Evolutionary conservation across 2,797 vertebrate species (phyloP).

Genomic region (Phalloptychus januarius): DNA sequence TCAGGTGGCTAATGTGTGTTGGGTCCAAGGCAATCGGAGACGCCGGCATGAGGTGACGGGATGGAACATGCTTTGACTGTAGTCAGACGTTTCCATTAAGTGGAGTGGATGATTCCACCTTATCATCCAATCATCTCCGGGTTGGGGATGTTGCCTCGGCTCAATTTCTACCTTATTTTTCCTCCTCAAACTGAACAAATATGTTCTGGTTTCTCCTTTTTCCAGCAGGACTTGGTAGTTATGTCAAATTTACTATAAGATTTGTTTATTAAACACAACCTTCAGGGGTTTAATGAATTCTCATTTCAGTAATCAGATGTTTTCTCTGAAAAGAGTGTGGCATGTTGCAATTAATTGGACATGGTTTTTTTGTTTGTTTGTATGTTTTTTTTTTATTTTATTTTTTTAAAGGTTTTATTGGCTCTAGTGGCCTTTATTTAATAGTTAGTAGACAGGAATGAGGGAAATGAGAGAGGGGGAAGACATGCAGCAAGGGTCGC

Average conservation of each 20-base stretch:
- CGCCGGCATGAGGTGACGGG: slow-evolving; percentile 49
- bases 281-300: slow-evolving; percentile 24
- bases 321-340: background rate
- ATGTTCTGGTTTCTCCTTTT: background rate
- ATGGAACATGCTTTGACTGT: slow-evolving; percentile 43
- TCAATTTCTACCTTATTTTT: slow-evolving; percentile 9
- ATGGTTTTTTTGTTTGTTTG: background rate
- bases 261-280: background rate
- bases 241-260: background rate
- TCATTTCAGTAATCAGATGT: slow-evolving; percentile 1
- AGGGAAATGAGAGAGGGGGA: too few species aligned
- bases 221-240: background rate
- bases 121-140: slow-evolving; percentile 41
- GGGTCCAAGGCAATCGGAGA: slow-evolving; percentile 52
- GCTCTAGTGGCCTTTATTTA: too few species aligned
- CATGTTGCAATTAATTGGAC: background rate
- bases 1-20: slow-evolving; percentile 5
- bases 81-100: slow-evolving; percentile 58
- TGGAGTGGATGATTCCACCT: slow-evolving; percentile 46
- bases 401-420: too few species aligned
- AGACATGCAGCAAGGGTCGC: too few species aligned
- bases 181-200: slow-evolving; percentile 5
- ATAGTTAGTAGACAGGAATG: too few species aligned
- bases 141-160: slow-evolving; percentile 7
- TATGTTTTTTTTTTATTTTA: too few species aligned